Percentiles rank a stretch among this genome's conserved stretches.
Evolutionary conservation across 2,797 vertebrate species (phyloP).

Genomic region (Cryptoblepharus egeriae): DNA sequence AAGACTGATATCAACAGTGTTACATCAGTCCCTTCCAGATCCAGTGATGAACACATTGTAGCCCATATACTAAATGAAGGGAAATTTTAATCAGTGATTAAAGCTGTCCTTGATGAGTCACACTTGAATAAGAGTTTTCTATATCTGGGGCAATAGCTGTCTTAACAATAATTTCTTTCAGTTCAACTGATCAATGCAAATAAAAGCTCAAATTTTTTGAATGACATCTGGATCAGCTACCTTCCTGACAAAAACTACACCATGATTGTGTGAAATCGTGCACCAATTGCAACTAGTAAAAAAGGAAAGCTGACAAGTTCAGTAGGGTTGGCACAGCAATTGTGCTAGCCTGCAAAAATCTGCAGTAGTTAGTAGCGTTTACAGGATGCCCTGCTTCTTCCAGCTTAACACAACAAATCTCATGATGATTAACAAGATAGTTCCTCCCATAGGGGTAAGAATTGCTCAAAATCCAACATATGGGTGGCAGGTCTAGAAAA

Average conservation of each 20-base stretch:
- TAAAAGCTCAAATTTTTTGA: neutral
- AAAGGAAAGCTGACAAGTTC: neutral
- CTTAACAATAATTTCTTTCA: neutral
- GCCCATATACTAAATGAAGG: neutral
- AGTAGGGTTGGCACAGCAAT: too few relatives aligned
- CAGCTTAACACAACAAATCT: neutral
- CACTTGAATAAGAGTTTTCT: neutral
- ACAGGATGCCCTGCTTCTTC: neutral
- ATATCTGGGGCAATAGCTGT: neutral
- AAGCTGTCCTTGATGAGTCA: neutral
- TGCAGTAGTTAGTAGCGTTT: neutral
- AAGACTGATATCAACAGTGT: neutral
- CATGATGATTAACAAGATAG: neutral
- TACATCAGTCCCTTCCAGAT: neutral
- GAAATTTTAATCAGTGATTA: neutral
- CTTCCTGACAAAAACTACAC: too few relatives aligned
- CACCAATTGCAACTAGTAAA: neutral
- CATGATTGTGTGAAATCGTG: neutral
- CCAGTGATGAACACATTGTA: neutral
- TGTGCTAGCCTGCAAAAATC: neutral
- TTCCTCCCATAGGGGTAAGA: neutral
- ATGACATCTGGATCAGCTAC: neutral
- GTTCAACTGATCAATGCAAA: neutral
- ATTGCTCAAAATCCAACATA: neutral
- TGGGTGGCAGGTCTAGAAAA: neutral